Conservation (phyloP, 2,888 invertebrate species). For the Gasteruption jaculator region DNA sequence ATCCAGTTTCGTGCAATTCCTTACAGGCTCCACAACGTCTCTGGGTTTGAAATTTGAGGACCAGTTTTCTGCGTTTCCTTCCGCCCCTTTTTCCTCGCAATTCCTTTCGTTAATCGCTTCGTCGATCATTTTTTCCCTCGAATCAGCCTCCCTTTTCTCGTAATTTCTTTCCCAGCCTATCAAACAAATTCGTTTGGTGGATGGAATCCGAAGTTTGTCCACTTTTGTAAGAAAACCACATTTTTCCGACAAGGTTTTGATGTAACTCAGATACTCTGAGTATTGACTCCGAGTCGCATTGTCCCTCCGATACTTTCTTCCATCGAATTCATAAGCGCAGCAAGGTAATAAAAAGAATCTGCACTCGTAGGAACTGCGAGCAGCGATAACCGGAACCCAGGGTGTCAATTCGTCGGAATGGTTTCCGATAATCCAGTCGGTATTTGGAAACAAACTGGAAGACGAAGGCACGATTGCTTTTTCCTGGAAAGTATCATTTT, state of each 20-base stretch:
- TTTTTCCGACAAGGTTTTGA: constrained; percentile 57
- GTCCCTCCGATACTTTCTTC: constrained; percentile 73
- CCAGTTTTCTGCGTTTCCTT: constrained; percentile 41
- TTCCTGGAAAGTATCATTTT: constrained; percentile 54
- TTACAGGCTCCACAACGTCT: constrained; percentile 64
- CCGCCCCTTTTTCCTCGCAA: constrained; percentile 16
- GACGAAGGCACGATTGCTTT: constrained; percentile 67
- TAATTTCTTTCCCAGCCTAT: constrained; percentile 60
- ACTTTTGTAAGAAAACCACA: constrained; percentile 73
- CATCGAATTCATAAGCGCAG: constrained; percentile 88
- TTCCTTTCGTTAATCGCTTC: constrained; percentile 47
- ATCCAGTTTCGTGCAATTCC: constrained; percentile 83
- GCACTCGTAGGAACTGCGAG: constrained; percentile 68
- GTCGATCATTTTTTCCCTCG: constrained; percentile 52
- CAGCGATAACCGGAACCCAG: constrained; percentile 93
- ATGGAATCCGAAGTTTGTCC: constrained; percentile 92
- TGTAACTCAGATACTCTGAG: constrained; percentile 67
- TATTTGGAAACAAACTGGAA: constrained; percentile 63
- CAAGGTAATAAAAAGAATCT: constrained; percentile 92
- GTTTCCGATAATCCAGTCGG: constrained; percentile 95
- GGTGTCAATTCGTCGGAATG: constrained; percentile 99
- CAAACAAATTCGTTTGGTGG: constrained; percentile 86
- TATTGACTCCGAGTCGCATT: constrained; percentile 74
- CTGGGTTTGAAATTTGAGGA: constrained; percentile 63
- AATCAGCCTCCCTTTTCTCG: constrained; percentile 42